A percentile compares a stretch with the other conserved stretches of the same genome.
Evolutionary conservation across 2,113 vertebrate genomes (phyloP).

Genomic region (rabbit (Oryctolagus cuniculus)): mOryCun1.1 NC_091433.1:182336001-182336500

Average conservation of each 20-base stretch:
- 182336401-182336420: background rate
- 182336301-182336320: too few relatives aligned
- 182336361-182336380: background rate
- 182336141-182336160: conserved; percentile 55
- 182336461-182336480: background rate
- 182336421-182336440: background rate
- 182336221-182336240: background rate
- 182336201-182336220: background rate
- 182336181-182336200: background rate
- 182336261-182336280: background rate
- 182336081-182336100: background rate
- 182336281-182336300: too few relatives aligned
- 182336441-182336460: background rate
- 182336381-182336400: background rate
- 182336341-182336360: background rate
- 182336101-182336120: conserved; percentile 46
- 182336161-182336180: conserved; percentile 61
- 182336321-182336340: background rate
- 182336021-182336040: background rate
- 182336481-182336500: background rate
- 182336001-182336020: background rate
- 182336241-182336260: too few relatives aligned
- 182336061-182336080: background rate
- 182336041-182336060: background rate
- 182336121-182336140: conserved; percentile 42